Evolutionary conservation across 2,113 vertebrate species (phyloP).

Genomic region (Neotoma lepida): DNA sequence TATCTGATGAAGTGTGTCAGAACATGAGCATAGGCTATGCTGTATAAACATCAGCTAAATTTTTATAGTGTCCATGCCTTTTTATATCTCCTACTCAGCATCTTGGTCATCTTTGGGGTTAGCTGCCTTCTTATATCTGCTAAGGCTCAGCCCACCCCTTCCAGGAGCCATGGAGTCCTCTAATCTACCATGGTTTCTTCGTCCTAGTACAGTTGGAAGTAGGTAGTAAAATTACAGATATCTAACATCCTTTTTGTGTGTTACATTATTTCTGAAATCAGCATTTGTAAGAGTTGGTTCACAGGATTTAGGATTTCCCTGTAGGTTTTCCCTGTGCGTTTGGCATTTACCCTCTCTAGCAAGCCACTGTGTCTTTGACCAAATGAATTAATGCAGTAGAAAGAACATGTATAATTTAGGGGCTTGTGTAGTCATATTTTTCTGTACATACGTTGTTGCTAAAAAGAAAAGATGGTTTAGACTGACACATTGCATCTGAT

Average conservation of each 20-base stretch:
- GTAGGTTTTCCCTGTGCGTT: background rate
- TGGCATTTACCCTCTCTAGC: slow-evolving; percentile 38
- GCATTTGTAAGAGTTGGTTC: slow-evolving; percentile 43
- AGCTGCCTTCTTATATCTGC: background rate
- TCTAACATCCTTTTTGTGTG: slow-evolving; percentile 52
- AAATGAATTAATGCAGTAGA: slow-evolving; percentile 39
- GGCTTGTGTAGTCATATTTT: slow-evolving; percentile 52
- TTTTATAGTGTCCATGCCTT: slow-evolving; percentile 7
- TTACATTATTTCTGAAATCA: slow-evolving; percentile 63
- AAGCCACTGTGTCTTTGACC: slow-evolving; percentile 45
- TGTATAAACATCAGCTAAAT: slow-evolving; percentile 4
- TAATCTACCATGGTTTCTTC: slow-evolving; percentile 52
- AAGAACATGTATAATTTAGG: slow-evolving; percentile 18
- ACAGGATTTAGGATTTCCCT: slow-evolving; percentile 26
- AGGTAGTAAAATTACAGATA: slow-evolving; percentile 60
- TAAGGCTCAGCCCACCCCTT: slow-evolving; percentile 32
- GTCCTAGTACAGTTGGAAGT: slow-evolving; percentile 55
- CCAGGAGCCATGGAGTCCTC: slow-evolving; percentile 55
- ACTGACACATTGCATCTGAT: slow-evolving; percentile 15
- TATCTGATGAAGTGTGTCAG: slow-evolving; percentile 3
- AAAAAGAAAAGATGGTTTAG: slow-evolving; percentile 43
- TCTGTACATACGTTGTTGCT: slow-evolving; percentile 10
- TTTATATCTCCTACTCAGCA: background rate
- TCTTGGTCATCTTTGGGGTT: slow-evolving; percentile 27
- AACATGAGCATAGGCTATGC: background rate